These are phyloP conservation scores for Pyrochroa serraticornis DNA, from an alignment of 2,888 invertebrate species.

Conservation along the genomic window DNA sequence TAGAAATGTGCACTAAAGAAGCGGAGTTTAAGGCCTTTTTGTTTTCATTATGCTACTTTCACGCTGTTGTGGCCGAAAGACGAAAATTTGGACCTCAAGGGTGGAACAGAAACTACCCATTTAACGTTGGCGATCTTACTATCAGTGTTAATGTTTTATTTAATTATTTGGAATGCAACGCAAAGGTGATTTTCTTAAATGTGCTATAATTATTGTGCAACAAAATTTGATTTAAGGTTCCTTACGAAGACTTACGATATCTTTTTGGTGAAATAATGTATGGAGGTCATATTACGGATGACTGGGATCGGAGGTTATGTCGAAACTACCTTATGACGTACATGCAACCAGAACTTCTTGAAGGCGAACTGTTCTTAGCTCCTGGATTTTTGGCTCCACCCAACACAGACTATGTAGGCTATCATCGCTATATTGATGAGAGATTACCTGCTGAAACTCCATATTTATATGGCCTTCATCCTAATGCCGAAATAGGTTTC, in stretches of 20 bases:
- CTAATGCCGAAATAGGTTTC: constrained; percentile 95
- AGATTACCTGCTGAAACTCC: constrained; percentile 87
- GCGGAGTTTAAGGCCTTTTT: constrained; percentile 90
- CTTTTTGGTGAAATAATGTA: constrained; percentile 98
- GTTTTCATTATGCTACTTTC: constrained; percentile 92
- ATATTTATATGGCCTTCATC: constrained; percentile 88
- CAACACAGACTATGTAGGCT: constrained; percentile 84
- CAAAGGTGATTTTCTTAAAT: constrained; percentile 59
- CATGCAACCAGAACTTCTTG: constrained; percentile 85
- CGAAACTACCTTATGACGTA: constrained; percentile 85
- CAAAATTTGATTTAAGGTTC: constrained; percentile 59
- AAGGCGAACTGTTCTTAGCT: constrained; percentile 83
- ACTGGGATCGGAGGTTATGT: constrained; percentile 91
- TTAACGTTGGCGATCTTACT: constrained; percentile 85
- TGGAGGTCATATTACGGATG: constrained; percentile 95
- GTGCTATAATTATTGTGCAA: not conserved
- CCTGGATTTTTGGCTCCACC: constrained; percentile 87
- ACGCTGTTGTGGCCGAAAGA: constrained; percentile 91
- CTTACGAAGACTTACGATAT: constrained; percentile 94
- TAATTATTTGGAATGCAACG: constrained; percentile 90
- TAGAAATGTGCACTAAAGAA: constrained; percentile 92
- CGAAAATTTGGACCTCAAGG: constrained; percentile 95
- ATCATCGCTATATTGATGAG: constrained; percentile 88
- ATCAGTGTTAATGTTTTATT: constrained; percentile 90
- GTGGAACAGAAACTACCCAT: constrained; percentile 84